These are phyloP conservation scores for Neoitamus cyanurus DNA, from an alignment of 2,888 invertebrate species.

Conservation along the genomic window DNA sequence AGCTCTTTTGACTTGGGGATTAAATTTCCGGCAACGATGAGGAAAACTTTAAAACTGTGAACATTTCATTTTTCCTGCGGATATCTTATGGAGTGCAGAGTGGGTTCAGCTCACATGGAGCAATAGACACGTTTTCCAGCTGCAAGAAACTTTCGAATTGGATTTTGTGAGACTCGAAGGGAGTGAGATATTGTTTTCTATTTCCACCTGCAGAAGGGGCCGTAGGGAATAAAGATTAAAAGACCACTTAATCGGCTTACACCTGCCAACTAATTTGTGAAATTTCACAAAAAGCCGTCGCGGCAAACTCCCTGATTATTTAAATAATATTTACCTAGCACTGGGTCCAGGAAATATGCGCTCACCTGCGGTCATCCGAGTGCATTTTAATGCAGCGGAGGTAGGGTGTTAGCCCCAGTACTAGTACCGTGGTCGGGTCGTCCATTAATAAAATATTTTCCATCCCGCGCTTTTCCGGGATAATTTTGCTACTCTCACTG, in stretches of 20 bases:
- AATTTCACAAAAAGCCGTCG: not conserved
- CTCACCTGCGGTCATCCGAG: not conserved
- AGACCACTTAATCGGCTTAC: not conserved
- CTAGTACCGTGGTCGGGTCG: not conserved
- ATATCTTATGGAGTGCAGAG: not conserved
- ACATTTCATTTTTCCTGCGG: not conserved
- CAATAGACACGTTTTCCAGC: not conserved
- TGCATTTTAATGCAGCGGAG: not conserved
- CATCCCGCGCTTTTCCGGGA: not conserved
- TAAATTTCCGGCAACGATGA: not conserved
- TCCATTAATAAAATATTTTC: constrained; percentile 28
- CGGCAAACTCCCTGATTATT: not conserved
- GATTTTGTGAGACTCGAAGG: not conserved
- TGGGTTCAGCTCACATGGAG: not conserved
- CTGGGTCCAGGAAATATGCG: not conserved
- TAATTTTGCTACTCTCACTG: not conserved
- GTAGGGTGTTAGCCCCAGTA: not conserved
- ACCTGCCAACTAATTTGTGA: not conserved
- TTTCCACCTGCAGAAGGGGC: not conserved
- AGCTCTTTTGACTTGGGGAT: not conserved
- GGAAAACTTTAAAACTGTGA: not conserved
- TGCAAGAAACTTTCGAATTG: not conserved
- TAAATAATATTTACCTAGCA: not conserved
- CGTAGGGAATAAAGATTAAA: not conserved
- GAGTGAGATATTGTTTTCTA: too few relatives aligned